Base-by-base conservation (phyloP, 1,140 invertebrate species). In the Drosophila kepulauana region DNA sequence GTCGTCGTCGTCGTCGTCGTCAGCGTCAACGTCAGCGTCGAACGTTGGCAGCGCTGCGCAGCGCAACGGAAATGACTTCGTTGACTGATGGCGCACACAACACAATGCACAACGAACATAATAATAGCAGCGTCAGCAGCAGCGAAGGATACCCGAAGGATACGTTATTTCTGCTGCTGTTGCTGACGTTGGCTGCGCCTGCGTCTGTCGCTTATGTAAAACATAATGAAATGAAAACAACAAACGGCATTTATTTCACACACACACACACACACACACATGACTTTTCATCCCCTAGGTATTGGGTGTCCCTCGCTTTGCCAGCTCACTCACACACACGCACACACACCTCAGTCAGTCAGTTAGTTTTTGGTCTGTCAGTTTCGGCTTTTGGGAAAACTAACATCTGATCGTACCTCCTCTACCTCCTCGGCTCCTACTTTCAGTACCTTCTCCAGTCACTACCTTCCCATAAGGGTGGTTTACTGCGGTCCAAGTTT, bases 321-420 rank as follows among this genome's bases (percentile, higher is more conserved):
- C 38, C 63, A 65, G 70, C 74, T 75, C 68, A 33, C 59, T 71
- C 58, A 46, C 64, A 54, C 64, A 64, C 69, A 59, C 72, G 10
- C 56, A 67, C 72, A 59, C 76, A 35, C 51, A 35, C 65, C 72
- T 46, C 54, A 49, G 45, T 43, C 65, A 74, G 70, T 64, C 63
- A 70, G 51, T 66, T 63, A 48, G 51, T 58, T 5, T 33, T 66
- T 63, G 54, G 51, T 58, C 8, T 33, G 33, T 33, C 33, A 8
- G 33, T 5, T 25, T 51, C 57, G 66, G 67, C 69, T 79, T 90
- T 90, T 90, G 91, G 91, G 91, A 92, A 92, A 92, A 90, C 91
- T 92, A 92, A 92, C 91, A 92, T 92, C 91, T 92, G 91, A 92
- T 92, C 88, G 43, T 49, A 54, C 63, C 63, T 51, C 67, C 71